These are phyloP conservation scores for Pseudomyrmex pallidus DNA, from an alignment of 1,140 invertebrate genomes.

Conservation along the genomic window DNA sequence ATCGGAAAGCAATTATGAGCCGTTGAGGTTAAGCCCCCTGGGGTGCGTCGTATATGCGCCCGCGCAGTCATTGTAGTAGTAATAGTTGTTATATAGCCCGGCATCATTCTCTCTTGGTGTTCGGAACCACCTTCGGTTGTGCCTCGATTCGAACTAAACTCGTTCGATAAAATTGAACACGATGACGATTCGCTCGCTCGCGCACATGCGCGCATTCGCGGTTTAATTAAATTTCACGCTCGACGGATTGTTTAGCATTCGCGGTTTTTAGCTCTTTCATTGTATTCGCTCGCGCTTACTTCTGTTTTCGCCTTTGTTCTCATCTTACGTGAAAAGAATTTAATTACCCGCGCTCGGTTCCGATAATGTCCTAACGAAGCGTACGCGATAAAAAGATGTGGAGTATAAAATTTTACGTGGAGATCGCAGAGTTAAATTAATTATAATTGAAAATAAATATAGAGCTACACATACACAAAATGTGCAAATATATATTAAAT, in stretches of 20 bases:
- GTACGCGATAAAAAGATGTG: too few relatives aligned
- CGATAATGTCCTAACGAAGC: too few relatives aligned
- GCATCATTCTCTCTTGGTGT: conserved; percentile 17
- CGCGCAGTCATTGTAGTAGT: conserved; percentile 32
- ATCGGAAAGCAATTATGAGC: conserved; percentile 72
- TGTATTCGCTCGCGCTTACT: neutral
- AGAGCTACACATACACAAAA: neutral
- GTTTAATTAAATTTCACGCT: conserved; percentile 57
- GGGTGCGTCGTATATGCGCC: neutral
- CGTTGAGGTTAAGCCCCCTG: conserved; percentile 25
- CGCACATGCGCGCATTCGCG: neutral
- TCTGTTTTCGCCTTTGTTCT: neutral
- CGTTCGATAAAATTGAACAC: conserved; percentile 41
- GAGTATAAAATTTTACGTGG: too few relatives aligned
- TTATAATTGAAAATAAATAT: neutral
- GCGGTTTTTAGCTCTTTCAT: conserved; percentile 19
- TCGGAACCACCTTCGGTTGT: neutral
- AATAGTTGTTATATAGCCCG: neutral
- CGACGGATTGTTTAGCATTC: conserved; percentile 28
- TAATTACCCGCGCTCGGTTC: too few relatives aligned
- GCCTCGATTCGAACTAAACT: conserved; percentile 43
- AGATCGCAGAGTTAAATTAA: too few relatives aligned
- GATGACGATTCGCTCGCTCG: conserved; percentile 13
- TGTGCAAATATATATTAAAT: too few relatives aligned
- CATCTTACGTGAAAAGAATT: neutral